Base-by-base conservation (phyloP, 2,797 vertebrate species). In the Pipistrellus kuhlii region DNA sequence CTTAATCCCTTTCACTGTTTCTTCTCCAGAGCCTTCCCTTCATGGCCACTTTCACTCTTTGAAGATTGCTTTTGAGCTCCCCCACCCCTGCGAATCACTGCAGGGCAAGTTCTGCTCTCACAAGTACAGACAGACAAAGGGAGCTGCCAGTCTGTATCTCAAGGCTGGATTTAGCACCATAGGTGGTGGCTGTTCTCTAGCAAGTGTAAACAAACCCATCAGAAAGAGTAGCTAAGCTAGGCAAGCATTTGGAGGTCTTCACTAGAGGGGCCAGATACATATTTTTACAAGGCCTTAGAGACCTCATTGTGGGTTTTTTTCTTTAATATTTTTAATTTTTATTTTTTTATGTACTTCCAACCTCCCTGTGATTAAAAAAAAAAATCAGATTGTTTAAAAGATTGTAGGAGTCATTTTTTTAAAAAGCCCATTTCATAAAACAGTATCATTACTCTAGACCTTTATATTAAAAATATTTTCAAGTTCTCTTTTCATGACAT, bases 51-150 rank as follows among this genome's bases (percentile, higher is more conserved):
- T 97, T 90, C 62, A 64, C 57, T 59, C 85, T 96, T 91, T 94
- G 96, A 96, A 96, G 57, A 90, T 72, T 95, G 83, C 86, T 97
- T 96, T 96, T 94, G 95, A 83, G 5, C 59, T n/a, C 62, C 51
- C 11, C 23, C 48, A 68, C 55, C 30, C 5, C 8, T 93, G 91
- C 91, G 81, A 97, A 95, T 97, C 41, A n/a, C 82, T 92, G 9
- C 86, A 97, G 96, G 93, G 41, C 71, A 88, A 75, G 94, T 91
- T 77, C 44, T 14, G 25, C 69, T 95, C 84, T 94, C 66, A 3
- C 21, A 90, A 91, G 46, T 90, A 62, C 23, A n/a, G 44, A 1
- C 6, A 80, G 57, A 85, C 72, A 46, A 95, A 46, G 21, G 51
- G 32, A 89, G 21, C 51, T 87, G 87, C 48, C 35, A 57, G 57